A percentile compares a stretch with the other conserved stretches of the same genome.
Evolutionary conservation across 2,888 invertebrate genomes (phyloP).

Genomic region (Tanytarsus gracilentus): DNA sequence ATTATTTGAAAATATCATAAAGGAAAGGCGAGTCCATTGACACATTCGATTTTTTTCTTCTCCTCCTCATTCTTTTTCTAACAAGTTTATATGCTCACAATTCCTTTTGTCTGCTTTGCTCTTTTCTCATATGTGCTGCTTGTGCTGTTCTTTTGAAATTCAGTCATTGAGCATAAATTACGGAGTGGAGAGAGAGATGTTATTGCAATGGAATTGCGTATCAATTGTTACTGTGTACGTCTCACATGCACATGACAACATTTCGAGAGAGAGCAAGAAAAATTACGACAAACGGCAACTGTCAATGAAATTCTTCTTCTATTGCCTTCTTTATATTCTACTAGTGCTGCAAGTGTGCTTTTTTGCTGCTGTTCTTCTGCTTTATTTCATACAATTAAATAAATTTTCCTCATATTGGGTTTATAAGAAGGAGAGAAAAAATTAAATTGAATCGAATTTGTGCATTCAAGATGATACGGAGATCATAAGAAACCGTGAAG

Average conservation of each 20-base stretch:
- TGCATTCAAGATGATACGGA: no score
- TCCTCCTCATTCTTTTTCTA: not conserved
- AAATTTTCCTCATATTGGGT: no score
- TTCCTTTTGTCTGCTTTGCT: conserved; percentile 10
- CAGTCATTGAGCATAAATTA: conserved; percentile 19
- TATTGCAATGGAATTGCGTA: not conserved
- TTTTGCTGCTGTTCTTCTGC: no score
- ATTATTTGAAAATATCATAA: not conserved
- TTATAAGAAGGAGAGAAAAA: no score
- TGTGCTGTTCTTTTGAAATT: conserved; percentile 2
- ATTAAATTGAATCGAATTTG: no score
- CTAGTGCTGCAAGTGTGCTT: no score
- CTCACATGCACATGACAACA: conserved; percentile 7
- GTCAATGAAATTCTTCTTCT: not conserved
- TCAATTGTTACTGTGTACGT: not conserved
- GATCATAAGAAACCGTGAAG: no score
- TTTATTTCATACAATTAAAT: no score
- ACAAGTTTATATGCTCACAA: not conserved
- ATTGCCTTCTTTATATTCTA: not conserved
- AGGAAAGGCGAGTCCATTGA: conserved; percentile 15
- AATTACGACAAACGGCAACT: conserved; percentile 9
- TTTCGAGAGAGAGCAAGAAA: no score
- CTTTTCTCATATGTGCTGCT: not conserved
- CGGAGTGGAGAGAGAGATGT: not conserved
- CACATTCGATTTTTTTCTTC: conserved; percentile 9